phyloP scores from a whole-genome alignment of 1,140 invertebrate species.

The Dermatophagoides farinae region DNA sequence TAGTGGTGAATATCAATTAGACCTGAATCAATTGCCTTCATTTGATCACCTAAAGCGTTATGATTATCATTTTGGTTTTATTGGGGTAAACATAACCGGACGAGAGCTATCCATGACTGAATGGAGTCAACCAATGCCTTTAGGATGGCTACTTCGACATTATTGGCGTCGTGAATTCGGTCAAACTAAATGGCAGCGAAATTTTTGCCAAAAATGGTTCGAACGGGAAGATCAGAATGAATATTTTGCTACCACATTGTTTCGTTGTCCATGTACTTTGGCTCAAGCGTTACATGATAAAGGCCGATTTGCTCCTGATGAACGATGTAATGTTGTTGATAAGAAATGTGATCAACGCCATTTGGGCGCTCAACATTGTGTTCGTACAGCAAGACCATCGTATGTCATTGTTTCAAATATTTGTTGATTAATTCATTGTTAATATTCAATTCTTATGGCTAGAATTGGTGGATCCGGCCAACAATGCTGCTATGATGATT shows the following conservation, averaged over 20 bases:
- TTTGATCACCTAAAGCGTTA: slow-evolving; percentile 37
- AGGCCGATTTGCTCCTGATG: slow-evolving; percentile 73
- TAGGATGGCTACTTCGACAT: slow-evolving; percentile 64
- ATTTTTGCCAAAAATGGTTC: slow-evolving; percentile 67
- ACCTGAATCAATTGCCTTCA: slow-evolving; percentile 31
- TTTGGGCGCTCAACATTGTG: slow-evolving; percentile 67
- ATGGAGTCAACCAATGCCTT: slow-evolving; percentile 71
- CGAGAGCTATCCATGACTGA: slow-evolving; percentile 46
- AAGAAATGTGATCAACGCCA: slow-evolving; percentile 71
- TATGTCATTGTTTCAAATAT: slow-evolving; percentile 28
- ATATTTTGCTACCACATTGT: slow-evolving; percentile 56
- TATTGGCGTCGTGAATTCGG: slow-evolving; percentile 54
- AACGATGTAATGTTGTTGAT: slow-evolving; percentile 62
- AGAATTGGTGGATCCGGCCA: slow-evolving; percentile 65
- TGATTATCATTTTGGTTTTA: slow-evolving; percentile 56
- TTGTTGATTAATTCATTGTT: neutral
- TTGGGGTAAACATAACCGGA: slow-evolving; percentile 68
- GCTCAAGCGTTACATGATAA: slow-evolving; percentile 73
- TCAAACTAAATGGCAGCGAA: slow-evolving; percentile 48
- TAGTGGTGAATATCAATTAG: slow-evolving; percentile 9
- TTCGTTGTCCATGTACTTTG: slow-evolving; percentile 71
- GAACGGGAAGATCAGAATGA: slow-evolving; percentile 60
- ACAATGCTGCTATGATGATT: slow-evolving; percentile 86
- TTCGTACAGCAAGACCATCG: slow-evolving; percentile 71
- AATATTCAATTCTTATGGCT: neutral